A percentile compares a stretch with the other conserved stretches of the same genome.
These are phyloP conservation scores for Diplosoma virens DNA, from an alignment of 23 tunicate genomes.

Conservation along the genomic window DNA sequence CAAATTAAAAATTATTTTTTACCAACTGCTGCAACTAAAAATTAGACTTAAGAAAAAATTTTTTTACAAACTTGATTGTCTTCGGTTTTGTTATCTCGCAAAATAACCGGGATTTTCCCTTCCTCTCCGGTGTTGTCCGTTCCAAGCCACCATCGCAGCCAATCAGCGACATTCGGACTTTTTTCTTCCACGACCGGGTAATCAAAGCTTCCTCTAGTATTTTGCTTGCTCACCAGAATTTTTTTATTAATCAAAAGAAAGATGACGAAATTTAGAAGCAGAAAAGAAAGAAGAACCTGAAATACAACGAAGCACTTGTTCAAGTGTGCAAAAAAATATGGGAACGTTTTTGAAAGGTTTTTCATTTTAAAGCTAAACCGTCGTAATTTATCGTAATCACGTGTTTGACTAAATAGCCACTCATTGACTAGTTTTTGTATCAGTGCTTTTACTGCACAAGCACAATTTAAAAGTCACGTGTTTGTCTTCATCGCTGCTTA, in stretches of 20 bases:
- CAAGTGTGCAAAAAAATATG: background rate
- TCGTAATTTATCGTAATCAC: too few species aligned
- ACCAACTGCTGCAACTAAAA: too few species aligned
- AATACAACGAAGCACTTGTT: too few species aligned
- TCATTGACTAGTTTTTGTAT: too few species aligned
- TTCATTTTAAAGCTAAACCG: too few species aligned
- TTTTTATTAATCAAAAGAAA: background rate
- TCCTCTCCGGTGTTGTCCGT: constrained; percentile 46
- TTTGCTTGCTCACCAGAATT: background rate
- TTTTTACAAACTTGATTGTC: constrained; percentile 39
- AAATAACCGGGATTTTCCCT: constrained; percentile 47
- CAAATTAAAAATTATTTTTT: too few species aligned
- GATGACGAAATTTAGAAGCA: constrained; percentile 17
- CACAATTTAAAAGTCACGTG: too few species aligned
- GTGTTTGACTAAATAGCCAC: too few species aligned
- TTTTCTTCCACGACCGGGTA: background rate
- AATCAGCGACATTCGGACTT: constrained; percentile 18
- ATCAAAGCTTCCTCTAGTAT: background rate
- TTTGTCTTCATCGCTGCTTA: too few species aligned
- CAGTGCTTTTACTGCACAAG: too few species aligned
- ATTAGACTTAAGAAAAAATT: background rate
- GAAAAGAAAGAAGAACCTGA: constrained; percentile 9
- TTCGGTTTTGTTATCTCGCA: constrained; percentile 47
- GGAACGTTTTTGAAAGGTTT: too few species aligned
- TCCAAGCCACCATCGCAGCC: constrained; percentile 56